Conservation (phyloP, 92 coral and sea anemone species). For the Paragorgia papillata region DNA sequence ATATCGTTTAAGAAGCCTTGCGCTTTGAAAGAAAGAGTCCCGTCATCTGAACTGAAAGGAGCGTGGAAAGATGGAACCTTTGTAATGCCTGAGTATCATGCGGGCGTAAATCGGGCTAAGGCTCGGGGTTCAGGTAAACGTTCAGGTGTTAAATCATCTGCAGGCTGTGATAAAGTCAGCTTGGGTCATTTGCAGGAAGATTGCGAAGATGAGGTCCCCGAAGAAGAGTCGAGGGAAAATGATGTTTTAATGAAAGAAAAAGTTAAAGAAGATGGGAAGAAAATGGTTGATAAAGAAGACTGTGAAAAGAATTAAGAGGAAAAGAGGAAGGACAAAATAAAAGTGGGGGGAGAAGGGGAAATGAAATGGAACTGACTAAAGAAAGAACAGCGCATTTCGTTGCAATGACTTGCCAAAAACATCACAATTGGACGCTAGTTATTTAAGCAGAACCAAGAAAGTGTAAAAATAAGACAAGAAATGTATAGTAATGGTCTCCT, state of each 20-base stretch:
- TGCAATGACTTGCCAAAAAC: too few species aligned
- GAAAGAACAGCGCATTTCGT: too few species aligned
- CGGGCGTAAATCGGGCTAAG: constrained; percentile 62
- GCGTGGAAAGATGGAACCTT: constrained; percentile 59
- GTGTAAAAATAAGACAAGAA: too few species aligned
- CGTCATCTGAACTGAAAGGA: background rate
- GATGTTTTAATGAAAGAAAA: background rate
- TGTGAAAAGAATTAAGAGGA: background rate
- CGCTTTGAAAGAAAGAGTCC: constrained; percentile 42
- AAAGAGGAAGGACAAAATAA: background rate
- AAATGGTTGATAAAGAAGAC: background rate
- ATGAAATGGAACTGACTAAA: background rate
- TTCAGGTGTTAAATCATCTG: constrained; percentile 9
- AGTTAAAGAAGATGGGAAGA: background rate
- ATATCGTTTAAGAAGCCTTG: constrained; percentile 55
- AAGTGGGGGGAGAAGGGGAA: background rate
- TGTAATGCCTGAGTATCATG: constrained; percentile 82
- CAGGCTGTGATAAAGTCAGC: background rate
- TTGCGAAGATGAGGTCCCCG: background rate
- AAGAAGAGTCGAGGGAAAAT: background rate
- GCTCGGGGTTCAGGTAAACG: background rate
- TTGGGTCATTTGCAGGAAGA: background rate
- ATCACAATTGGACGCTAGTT: too few species aligned
- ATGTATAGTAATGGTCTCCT: too few species aligned
- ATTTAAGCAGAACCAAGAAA: too few species aligned